Percentiles rank a stretch among this genome's conserved stretches.
These are phyloP conservation scores for Stenurella melanura DNA, from an alignment of 2,888 invertebrate genomes.

Conservation along the genomic window DNA sequence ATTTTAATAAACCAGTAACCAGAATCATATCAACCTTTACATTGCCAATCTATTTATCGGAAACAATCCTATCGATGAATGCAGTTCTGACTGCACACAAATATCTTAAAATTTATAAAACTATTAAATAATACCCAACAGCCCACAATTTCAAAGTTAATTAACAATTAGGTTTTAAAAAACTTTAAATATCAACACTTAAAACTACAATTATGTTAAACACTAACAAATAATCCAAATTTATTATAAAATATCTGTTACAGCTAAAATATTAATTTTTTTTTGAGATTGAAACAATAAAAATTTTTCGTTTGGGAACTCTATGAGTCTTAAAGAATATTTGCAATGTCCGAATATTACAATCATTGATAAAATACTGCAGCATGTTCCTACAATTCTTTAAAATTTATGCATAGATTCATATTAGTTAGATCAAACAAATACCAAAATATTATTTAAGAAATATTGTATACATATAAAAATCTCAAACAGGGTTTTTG, in stretches of 20 bases:
- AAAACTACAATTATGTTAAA: constrained; percentile 64
- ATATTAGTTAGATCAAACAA: constrained; percentile 12
- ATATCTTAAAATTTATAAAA: constrained; percentile 60
- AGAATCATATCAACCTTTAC: constrained; percentile 57
- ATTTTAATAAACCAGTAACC: constrained; percentile 51
- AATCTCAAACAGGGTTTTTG: not conserved
- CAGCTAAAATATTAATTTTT: constrained; percentile 57
- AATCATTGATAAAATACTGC: constrained; percentile 49
- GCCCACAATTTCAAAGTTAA: constrained; percentile 59
- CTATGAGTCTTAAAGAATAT: constrained; percentile 50
- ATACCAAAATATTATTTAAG: not conserved
- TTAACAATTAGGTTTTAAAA: constrained; percentile 64
- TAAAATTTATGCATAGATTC: constrained; percentile 17
- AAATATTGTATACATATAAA: constrained; percentile 29
- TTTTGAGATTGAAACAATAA: constrained; percentile 54
- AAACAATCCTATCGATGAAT: constrained; percentile 56
- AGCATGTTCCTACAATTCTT: constrained; percentile 15
- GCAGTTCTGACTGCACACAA: constrained; percentile 57
- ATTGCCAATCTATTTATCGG: constrained; percentile 56
- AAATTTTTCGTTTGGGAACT: constrained; percentile 50
- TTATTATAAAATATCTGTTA: constrained; percentile 60
- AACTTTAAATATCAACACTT: constrained; percentile 66
- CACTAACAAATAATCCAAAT: constrained; percentile 59
- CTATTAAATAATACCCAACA: constrained; percentile 58
- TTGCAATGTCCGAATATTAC: constrained; percentile 48